Evolutionary conservation across 2,888 invertebrate species (phyloP), one percentile per base, ranked within the genome.

Genomic region (Leptinotarsa peninsularis): DNA sequence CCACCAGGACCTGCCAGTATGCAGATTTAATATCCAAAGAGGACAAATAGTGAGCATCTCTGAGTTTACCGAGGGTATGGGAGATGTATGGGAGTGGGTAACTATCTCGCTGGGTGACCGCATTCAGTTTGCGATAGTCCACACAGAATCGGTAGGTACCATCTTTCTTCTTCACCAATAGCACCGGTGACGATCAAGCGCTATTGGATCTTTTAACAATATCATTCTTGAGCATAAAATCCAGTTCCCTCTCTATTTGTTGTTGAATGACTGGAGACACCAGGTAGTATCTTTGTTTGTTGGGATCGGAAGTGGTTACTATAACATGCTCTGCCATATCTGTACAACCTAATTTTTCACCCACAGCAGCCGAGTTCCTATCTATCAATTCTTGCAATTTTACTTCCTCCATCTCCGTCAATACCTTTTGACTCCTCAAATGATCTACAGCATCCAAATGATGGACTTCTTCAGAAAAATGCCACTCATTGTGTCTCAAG

Each of bases 281-380:
- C 17, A 43, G 54, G 18, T 69, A 52, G 21, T 50, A 50, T 13
- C 68, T 10, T 17, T 49, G 33, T 18, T 67, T 49, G 15, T 50
- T 67, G 10, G 68, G 68, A 10, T 17, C 17, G 23, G 54, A 56
- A n/a, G 52, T 52, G 17, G 52, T 52, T n/a, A 66, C 66, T n/a
- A 66, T 66, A 4, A 43, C 18, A 43, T 67, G 67, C 49, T 67
- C 67, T n/a, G 67, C 49, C 67, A 7, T 67, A 17, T 67, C 67
- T 4, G 49, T 67, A 21, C 67, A 67, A 3, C 17, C 49, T 2
- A 67, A n/a, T 67, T 67, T 21, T 3, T 21, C 49, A 14, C 73
- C 67, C 68, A 73, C 68, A 4, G 60, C 17, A 4, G 4, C n/a
- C 10, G 54, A n/a, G 27, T 66, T 66, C 15, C 69, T 60, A 23